Base-by-base conservation (phyloP, 1,140 invertebrate genomes). In the Gerris buenoi region DNA sequence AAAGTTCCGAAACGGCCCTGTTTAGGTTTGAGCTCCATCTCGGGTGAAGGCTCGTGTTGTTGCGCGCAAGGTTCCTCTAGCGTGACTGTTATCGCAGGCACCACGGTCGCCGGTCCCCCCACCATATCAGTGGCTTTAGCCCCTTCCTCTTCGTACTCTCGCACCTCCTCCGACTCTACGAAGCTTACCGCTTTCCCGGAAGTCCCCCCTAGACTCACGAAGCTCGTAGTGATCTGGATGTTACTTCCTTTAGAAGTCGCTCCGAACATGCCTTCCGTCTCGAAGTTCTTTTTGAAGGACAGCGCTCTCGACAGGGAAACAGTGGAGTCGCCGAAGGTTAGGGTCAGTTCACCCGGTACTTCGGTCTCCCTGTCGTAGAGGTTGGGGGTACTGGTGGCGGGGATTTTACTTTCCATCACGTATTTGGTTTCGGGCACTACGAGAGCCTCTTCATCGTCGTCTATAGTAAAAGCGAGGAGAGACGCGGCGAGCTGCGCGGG, bases 301-400 rank as follows among this genome's bases (percentile, higher is more conserved):
- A 69, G 67, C 13, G 69, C 69, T 46, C 72, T 64, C 15, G 69
- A 68, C 58, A 74, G 61, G 3, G 71, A 69, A 0, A 66, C 69
- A 5, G 69, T 72, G 1, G 68, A 65, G 23, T 71, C 67, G 23
- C 33, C 46, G 18, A 68, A 65, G 58, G 26, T 69, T 27, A 56
- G 33, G 27, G 61, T 72, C 10, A 74, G 63, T n/a, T 77, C 74
- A 28, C 72, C 72, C 5, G 28, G 63, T 1, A 74, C 73, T 3
- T 78, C 78, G 61, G 76, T 29, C 60, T 70, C 72, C 28, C 71
- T 65, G 79, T 78, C 29, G 57, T 81, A 80, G 22, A 87, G 71
- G 75, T 87, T 85, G 0, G 85, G 85, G 18, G 85, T 86, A 65
- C 84, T 86, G 27, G 80, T 79, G 0, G 84, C 82, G 13, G 72